Evolutionary conservation across 2,113 vertebrate species (phyloP).

Genomic region (Psittacus erithacus): DNA sequence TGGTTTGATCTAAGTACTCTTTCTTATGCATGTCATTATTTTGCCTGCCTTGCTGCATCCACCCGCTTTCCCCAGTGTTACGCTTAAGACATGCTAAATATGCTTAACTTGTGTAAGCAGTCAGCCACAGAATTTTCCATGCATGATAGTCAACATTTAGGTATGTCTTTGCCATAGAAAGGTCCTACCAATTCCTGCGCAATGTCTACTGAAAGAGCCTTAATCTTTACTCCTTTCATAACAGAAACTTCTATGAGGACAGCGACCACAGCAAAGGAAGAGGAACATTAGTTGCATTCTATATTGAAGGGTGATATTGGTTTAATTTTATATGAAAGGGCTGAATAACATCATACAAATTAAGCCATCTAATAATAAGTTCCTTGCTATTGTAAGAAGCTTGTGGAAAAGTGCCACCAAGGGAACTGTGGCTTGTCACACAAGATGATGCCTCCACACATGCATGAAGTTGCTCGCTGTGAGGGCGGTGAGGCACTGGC

Average conservation of each 20-base stretch:
- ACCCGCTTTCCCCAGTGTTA: neutral
- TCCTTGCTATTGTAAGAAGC: accelerated
- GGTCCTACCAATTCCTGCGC: neutral
- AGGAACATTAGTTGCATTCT: neutral
- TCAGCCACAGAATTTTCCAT: neutral
- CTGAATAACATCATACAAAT: accelerated
- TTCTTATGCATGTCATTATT: neutral
- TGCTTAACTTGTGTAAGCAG: neutral
- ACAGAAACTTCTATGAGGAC: accelerated
- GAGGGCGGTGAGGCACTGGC: neutral
- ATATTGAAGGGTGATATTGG: accelerated
- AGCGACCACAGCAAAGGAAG: neutral
- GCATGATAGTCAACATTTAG: neutral
- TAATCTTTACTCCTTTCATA: neutral
- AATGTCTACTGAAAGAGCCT: neutral
- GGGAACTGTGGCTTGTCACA: accelerated
- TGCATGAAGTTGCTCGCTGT: neutral
- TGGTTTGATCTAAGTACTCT: neutral
- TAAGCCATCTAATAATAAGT: neutral
- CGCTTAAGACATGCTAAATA: neutral
- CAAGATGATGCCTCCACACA: accelerated
- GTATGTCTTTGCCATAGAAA: neutral
- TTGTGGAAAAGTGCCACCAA: neutral
- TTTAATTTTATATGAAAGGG: neutral
- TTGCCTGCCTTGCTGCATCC: neutral